phyloP scores from a whole-genome alignment of 2,113 vertebrate genomes.

The Pithys albifrons region DNA sequence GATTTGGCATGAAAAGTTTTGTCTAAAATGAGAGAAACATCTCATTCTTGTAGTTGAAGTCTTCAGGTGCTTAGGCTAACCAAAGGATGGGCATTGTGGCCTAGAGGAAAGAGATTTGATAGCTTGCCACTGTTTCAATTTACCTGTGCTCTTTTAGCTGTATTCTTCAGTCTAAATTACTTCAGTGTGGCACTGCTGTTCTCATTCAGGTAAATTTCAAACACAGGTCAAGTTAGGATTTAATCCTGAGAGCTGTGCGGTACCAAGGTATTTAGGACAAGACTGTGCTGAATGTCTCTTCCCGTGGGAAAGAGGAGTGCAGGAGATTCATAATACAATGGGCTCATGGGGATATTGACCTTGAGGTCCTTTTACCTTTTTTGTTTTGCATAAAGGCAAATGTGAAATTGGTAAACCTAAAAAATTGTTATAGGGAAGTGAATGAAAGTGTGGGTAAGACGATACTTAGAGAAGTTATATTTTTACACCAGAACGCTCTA shows the following conservation, averaged over 20 bases:
- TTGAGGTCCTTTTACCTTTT: background rate
- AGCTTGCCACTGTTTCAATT: background rate
- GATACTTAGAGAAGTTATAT: fast-evolving
- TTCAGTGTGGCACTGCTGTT: background rate
- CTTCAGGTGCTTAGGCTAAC: background rate
- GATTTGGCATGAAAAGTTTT: constrained; percentile 46
- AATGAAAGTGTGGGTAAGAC: background rate
- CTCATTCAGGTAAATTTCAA: background rate
- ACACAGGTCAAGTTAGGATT: background rate
- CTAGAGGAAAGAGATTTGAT: background rate
- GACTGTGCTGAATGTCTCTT: background rate
- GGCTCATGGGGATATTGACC: background rate
- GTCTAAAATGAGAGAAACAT: constrained; percentile 29
- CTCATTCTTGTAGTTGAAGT: background rate
- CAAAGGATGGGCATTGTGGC: background rate
- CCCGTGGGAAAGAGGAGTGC: background rate
- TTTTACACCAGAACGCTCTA: background rate
- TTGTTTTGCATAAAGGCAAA: background rate
- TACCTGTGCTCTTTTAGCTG: background rate
- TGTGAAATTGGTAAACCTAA: background rate
- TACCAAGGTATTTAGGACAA: background rate
- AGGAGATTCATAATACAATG: background rate
- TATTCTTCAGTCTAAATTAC: background rate
- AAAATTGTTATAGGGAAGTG: background rate
- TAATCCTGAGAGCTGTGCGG: background rate